Percentiles rank a stretch among this genome's conserved stretches.
Evolutionary conservation across 2,797 vertebrate genomes (phyloP).

Genomic region (Alfaro cultratus): DNA sequence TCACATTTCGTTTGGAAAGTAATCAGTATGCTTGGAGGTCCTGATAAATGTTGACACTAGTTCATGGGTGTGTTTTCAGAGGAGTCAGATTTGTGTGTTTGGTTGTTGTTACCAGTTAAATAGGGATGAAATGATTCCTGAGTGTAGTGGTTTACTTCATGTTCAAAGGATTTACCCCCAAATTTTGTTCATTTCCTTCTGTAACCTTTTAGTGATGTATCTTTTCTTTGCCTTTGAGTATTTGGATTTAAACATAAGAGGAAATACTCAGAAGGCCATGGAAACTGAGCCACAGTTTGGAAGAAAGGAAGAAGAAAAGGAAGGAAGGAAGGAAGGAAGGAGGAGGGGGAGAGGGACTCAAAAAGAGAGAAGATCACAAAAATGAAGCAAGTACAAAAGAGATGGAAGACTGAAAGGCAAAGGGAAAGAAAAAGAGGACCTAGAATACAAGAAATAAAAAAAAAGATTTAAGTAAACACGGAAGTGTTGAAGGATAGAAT

Average conservation of each 20-base stretch:
- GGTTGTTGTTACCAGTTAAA: not conserved
- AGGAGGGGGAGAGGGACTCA: not conserved
- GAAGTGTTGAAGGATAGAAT: not conserved
- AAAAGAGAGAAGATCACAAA: not conserved
- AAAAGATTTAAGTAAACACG: not conserved
- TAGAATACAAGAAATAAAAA: not conserved
- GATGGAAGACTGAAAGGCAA: not conserved
- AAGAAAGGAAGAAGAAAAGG: not conserved
- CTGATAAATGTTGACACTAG: not conserved
- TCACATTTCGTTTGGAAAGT: not conserved
- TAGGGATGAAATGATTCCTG: not conserved
- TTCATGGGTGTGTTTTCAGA: not conserved
- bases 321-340: not conserved
- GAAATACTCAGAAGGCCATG: not conserved
- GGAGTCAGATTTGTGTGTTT: not conserved
- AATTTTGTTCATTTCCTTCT: not conserved
- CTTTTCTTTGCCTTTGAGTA: not conserved
- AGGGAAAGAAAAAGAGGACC: not conserved
- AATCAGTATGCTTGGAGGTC: not conserved
- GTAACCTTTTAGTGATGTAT: not conserved
- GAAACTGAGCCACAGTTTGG: not conserved
- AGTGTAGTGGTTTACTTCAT: not conserved
- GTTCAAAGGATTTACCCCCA: not conserved
- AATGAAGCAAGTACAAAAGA: not conserved
- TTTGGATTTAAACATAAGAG: not conserved